These are phyloP conservation scores for Rhopalosiphum padi DNA, from an alignment of 1,140 invertebrate species.

Conservation along the genomic window DNA sequence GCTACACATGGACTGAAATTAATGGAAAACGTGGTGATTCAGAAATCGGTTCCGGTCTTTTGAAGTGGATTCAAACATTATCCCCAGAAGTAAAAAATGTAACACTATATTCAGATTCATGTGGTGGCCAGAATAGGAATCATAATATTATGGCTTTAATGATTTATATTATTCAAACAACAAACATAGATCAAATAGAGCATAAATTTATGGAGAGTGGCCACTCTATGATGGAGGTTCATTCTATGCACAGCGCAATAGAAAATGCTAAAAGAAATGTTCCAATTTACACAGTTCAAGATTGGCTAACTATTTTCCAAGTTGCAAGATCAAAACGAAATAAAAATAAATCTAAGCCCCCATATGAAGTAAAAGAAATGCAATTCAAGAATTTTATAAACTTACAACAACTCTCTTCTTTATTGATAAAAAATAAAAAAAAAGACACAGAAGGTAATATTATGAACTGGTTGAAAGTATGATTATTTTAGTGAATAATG, in stretches of 20 bases:
- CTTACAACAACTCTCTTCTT: neutral
- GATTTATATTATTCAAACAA: constrained; percentile 18
- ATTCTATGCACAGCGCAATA: neutral
- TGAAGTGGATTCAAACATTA: constrained; percentile 45
- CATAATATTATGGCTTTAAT: neutral
- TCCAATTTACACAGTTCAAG: neutral
- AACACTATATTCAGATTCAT: constrained; percentile 57
- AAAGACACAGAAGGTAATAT: neutral
- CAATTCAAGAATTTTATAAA: neutral
- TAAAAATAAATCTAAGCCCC: neutral
- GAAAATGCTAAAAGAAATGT: constrained; percentile 5
- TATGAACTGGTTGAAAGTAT: neutral
- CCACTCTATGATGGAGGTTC: neutral
- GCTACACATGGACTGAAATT: constrained; percentile 48
- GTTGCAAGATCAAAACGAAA: neutral
- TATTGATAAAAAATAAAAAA: neutral
- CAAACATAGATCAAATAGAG: neutral
- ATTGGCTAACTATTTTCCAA: constrained; percentile 1
- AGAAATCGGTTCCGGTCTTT: constrained; percentile 56
- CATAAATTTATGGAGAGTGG: neutral
- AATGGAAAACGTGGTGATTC: constrained; percentile 52
- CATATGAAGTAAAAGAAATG: neutral
- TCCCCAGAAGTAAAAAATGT: constrained; percentile 52
- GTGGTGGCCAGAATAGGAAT: constrained; percentile 59
- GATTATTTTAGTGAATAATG: too few relatives aligned